phyloP scores from a whole-genome alignment of 1,140 invertebrate genomes.

The Gryllus bimaculatus region DNA sequence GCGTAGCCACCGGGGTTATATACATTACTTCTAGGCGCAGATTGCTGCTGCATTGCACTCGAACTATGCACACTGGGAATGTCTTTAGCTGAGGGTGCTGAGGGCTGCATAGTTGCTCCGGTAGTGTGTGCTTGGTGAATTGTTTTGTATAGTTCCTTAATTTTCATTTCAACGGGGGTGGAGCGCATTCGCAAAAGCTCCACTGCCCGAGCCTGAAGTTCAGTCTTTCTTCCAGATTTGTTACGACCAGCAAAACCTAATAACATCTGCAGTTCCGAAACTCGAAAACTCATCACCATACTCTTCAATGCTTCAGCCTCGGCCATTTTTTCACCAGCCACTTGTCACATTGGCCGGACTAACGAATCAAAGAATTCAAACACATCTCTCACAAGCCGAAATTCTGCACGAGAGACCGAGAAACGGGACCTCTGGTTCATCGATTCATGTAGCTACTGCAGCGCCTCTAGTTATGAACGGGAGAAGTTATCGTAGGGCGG shows the following conservation, averaged over 20 bases:
- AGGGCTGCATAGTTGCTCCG: background rate
- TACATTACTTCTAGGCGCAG: background rate
- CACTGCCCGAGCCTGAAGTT: constrained; percentile 69
- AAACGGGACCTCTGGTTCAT: background rate
- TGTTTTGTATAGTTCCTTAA: constrained; percentile 68
- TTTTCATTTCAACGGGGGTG: constrained; percentile 64
- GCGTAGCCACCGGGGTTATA: background rate
- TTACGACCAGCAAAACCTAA: constrained; percentile 75
- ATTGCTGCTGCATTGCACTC: constrained; percentile 13
- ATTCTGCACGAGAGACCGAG: background rate
- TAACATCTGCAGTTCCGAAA: constrained; percentile 75
- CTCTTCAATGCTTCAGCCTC: constrained; percentile 42
- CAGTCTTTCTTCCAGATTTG: constrained; percentile 77
- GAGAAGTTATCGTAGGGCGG: background rate
- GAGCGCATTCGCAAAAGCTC: constrained; percentile 64
- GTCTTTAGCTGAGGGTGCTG: background rate
- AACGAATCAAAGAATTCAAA: background rate
- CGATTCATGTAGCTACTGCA: background rate
- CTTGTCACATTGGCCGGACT: background rate
- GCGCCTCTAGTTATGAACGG: background rate
- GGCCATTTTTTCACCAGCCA: background rate
- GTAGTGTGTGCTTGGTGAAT: constrained; percentile 47
- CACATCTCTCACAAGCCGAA: background rate
- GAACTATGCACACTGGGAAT: background rate
- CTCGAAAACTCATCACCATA: constrained; percentile 76